These are phyloP conservation scores for Ceratosolen solmsi DNA, from an alignment of 1,140 invertebrate genomes.

Conservation along the genomic window DNA sequence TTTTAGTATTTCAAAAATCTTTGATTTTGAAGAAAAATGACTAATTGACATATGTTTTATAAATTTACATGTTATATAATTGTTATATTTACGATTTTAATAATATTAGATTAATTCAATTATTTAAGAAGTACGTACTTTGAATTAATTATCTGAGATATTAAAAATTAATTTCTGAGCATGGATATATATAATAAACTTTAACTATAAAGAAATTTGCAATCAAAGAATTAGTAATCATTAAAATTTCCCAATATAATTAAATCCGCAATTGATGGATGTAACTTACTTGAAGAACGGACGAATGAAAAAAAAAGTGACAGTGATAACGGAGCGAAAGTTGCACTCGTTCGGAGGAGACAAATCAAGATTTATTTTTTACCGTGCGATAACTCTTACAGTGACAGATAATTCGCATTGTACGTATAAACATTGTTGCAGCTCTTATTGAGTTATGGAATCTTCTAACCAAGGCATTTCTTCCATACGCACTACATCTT, in stretches of 20 bases:
- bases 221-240: too few species aligned
- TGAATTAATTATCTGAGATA: too few species aligned
- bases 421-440: not conserved
- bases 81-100: too few species aligned
- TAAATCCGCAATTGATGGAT: slow-evolving; percentile 4
- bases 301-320: not conserved
- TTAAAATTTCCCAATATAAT: not conserved
- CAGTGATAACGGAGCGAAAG: not conserved
- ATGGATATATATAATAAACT: too few species aligned
- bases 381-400: slow-evolving; percentile 7
- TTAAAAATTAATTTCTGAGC: too few species aligned
- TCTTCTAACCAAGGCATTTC: slow-evolving; percentile 17
- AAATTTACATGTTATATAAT: too few species aligned
- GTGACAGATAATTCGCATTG: not conserved
- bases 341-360: not conserved
- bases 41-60: too few species aligned
- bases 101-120: too few species aligned
- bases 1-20: too few species aligned
- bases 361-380: slow-evolving; percentile 29
- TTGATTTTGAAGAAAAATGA: too few species aligned
- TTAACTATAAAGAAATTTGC: too few species aligned
- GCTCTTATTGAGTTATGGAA: slow-evolving; percentile 29
- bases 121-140: too few species aligned
- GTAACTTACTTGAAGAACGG: not conserved
- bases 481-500: not conserved